These are phyloP conservation scores for Nothoprocta perdicaria DNA, from an alignment of 2,113 vertebrate genomes.

Conservation along the genomic window DNA sequence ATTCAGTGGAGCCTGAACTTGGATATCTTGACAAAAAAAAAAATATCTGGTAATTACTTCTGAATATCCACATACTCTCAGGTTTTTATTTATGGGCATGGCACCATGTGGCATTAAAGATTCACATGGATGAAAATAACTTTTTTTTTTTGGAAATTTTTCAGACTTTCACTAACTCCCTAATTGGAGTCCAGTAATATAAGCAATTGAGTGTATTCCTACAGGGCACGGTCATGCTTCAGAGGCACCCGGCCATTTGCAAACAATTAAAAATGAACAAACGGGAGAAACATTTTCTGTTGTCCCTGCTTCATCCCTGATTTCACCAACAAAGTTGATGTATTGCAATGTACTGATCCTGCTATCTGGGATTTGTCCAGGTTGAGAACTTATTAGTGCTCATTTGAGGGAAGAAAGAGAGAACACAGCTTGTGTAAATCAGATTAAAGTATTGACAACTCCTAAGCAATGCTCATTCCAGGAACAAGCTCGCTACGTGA, in stretches of 20 bases:
- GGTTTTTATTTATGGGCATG: constrained; percentile 42
- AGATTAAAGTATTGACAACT: constrained; percentile 63
- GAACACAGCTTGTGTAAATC: constrained; percentile 43
- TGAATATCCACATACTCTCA: constrained; percentile 8
- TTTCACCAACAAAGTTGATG: constrained; percentile 30
- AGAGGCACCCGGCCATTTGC: not conserved
- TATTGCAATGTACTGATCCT: constrained; percentile 21
- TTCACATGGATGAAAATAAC: constrained; percentile 18
- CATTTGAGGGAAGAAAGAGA: constrained; percentile 26
- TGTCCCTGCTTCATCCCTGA: not conserved
- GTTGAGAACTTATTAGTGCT: constrained; percentile 31
- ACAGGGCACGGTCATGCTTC: not conserved
- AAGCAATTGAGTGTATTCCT: constrained; percentile 22
- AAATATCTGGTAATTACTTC: not conserved
- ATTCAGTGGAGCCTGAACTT: not conserved
- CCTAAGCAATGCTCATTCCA: constrained; percentile 47
- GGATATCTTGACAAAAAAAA: not conserved
- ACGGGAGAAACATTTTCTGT: not conserved
- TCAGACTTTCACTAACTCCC: constrained; percentile 35
- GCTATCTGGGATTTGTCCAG: constrained; percentile 43
- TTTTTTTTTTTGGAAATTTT: constrained; percentile 23
- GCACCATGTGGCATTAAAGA: not conserved
- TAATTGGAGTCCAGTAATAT: not conserved
- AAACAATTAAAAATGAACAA: constrained; percentile 22
- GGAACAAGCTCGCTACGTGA: constrained; percentile 34